Evolutionary conservation across 2,888 invertebrate species (phyloP).

Genomic region (Habroteleia sp.): DNA sequence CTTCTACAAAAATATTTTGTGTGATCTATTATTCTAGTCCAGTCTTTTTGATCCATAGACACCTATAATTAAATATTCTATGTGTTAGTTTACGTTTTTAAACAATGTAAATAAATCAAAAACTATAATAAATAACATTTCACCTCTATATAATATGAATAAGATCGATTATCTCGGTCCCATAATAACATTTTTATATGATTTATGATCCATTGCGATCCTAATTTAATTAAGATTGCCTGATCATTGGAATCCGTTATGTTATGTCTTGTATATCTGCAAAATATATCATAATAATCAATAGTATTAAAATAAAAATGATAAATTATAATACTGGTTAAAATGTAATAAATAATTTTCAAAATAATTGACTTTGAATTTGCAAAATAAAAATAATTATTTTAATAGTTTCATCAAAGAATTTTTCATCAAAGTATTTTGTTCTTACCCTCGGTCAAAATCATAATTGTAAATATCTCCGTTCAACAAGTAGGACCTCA

Average conservation of each 20-base stretch:
- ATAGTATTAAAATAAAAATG: neutral
- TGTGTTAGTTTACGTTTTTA: neutral
- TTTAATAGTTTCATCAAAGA: too few relatives aligned
- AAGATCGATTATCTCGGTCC: conserved; percentile 95
- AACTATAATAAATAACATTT: conserved; percentile 5
- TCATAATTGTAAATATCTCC: conserved; percentile 94
- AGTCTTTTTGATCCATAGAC: conserved; percentile 96
- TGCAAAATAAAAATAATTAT: too few relatives aligned
- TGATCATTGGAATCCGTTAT: conserved; percentile 89
- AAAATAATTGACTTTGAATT: too few relatives aligned
- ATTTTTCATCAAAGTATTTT: too few relatives aligned
- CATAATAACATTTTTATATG: conserved; percentile 95
- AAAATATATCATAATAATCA: conserved; percentile 3
- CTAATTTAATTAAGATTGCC: conserved; percentile 93
- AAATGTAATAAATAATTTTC: too few relatives aligned
- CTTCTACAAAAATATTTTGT: conserved; percentile 95
- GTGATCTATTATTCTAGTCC: conserved; percentile 96
- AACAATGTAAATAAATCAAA: too few relatives aligned
- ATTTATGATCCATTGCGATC: conserved; percentile 94
- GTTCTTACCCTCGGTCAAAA: conserved; percentile 91
- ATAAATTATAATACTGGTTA: too few relatives aligned
- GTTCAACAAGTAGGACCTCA: conserved; percentile 92
- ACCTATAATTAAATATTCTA: conserved; percentile 81
- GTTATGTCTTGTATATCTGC: conserved; percentile 91
- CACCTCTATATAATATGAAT: conserved; percentile 92